Conservation (phyloP, 2,888 invertebrate genomes). For the Pecten maximus region DNA sequence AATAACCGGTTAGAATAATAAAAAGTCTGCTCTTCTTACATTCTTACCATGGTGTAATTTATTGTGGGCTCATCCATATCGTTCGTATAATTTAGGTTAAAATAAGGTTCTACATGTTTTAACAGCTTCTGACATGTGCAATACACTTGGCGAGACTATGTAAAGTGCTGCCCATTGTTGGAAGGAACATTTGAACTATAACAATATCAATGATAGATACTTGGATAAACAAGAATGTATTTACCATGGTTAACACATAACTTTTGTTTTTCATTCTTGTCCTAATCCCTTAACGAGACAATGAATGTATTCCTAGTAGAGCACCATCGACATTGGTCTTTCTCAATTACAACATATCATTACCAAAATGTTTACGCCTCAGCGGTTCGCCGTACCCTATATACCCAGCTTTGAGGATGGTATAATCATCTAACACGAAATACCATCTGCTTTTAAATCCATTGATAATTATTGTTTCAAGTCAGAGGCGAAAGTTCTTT, state of each 20-base stretch:
- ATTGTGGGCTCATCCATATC: not conserved
- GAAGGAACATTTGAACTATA: too few relatives aligned
- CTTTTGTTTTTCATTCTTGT: not conserved
- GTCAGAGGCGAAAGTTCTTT: slow-evolving; percentile 7
- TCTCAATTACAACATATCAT: slow-evolving; percentile 2
- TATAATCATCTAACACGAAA: not conserved
- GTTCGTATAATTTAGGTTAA: not conserved
- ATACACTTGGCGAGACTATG: too few relatives aligned
- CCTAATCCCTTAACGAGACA: not conserved
- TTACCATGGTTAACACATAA: not conserved
- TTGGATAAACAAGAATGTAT: not conserved
- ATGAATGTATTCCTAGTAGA: not conserved
- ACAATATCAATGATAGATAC: too few relatives aligned
- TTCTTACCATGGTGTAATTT: not conserved
- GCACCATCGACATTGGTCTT: not conserved
- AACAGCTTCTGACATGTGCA: too few relatives aligned
- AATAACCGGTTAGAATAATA: not conserved
- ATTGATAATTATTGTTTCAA: slow-evolving; percentile 21
- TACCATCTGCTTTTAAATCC: slow-evolving; percentile 24
- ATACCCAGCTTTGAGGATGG: not conserved
- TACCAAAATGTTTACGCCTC: not conserved
- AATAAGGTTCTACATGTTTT: not conserved
- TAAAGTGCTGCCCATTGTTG: too few relatives aligned
- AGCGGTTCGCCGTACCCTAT: not conserved
- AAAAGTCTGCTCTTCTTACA: not conserved